phyloP scores from a whole-genome alignment of 2,888 invertebrate species.

The Lobophora halterata region DNA sequence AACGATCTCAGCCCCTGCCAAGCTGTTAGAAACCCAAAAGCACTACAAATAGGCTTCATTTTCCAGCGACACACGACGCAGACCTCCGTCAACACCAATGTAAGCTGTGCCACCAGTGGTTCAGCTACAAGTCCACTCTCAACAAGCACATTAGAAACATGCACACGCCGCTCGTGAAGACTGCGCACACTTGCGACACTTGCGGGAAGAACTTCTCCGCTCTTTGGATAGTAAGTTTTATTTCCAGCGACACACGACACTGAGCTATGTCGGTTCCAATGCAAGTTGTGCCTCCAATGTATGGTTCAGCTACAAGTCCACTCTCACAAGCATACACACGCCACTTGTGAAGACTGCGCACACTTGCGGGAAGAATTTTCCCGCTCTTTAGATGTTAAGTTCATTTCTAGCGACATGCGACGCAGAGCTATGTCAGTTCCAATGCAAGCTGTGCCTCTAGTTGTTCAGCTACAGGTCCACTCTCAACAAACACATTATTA shows the following conservation, averaged over 20 bases:
- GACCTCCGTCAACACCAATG: slow-evolving; percentile 55
- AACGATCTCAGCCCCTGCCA: no score
- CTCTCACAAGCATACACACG: slow-evolving; percentile 51
- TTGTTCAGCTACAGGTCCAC: slow-evolving; percentile 67
- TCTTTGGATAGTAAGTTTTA: slow-evolving; percentile 57
- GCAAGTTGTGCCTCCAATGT: slow-evolving; percentile 46
- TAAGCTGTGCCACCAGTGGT: slow-evolving; percentile 49
- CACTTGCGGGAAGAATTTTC: slow-evolving; percentile 45
- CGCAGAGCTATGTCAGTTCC: slow-evolving; percentile 50
- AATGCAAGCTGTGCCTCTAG: slow-evolving; percentile 51
- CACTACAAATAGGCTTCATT: not conserved
- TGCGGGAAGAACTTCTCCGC: slow-evolving; percentile 49
- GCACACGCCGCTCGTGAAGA: slow-evolving; percentile 45
- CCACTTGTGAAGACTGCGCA: slow-evolving; percentile 43
- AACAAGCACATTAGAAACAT: slow-evolving; percentile 54
- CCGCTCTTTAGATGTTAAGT: slow-evolving; percentile 60
- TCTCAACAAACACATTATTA: slow-evolving; percentile 37
- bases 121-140: slow-evolving; percentile 67
- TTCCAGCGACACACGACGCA: slow-evolving; percentile 57
- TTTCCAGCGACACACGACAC: slow-evolving; percentile 58
- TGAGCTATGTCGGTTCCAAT: slow-evolving; percentile 51
- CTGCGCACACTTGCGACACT: slow-evolving; percentile 43
- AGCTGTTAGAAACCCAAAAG: not conserved
- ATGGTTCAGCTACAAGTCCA: slow-evolving; percentile 64
- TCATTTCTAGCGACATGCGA: slow-evolving; percentile 55